phyloP scores from a whole-genome alignment of 2,113 vertebrate genomes.

The Orthonyx spaldingii region DNA sequence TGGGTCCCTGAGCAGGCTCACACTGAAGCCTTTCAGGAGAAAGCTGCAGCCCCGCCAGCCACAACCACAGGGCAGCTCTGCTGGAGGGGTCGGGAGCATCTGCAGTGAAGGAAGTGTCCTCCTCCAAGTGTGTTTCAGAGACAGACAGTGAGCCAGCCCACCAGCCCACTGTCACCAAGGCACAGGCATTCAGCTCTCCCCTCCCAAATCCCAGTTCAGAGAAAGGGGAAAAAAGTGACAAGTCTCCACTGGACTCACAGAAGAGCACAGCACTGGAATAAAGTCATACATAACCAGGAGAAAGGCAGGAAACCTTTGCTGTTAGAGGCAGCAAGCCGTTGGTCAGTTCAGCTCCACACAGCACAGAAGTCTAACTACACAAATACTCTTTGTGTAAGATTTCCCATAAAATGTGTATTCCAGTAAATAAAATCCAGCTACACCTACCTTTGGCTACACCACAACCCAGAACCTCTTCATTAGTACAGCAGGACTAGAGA shows the following conservation, averaged over 20 bases:
- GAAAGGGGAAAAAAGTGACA: background rate
- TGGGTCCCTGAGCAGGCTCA: background rate
- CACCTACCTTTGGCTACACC: background rate
- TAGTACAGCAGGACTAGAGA: background rate
- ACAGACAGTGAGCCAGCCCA: background rate
- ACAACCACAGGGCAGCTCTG: background rate
- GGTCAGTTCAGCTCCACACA: background rate
- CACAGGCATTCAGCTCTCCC: background rate
- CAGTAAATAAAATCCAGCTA: background rate
- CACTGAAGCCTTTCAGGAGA: background rate
- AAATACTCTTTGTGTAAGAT: background rate
- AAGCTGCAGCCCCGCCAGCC: background rate
- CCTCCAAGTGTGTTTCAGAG: background rate
- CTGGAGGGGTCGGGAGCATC: background rate
- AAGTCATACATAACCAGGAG: background rate
- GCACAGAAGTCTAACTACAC: background rate
- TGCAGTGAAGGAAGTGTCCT: background rate
- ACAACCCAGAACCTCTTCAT: background rate
- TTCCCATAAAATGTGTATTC: background rate
- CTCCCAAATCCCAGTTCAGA: background rate
- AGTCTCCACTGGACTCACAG: background rate
- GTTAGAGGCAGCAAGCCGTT: background rate
- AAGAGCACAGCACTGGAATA: background rate
- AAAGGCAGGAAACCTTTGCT: background rate
- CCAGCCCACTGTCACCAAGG: background rate